A percentile compares a stretch with the other conserved stretches of the same genome.
These are phyloP conservation scores for Acanthisitta chloris DNA, from an alignment of 2,113 vertebrate genomes.

Conservation along the genomic window DNA sequence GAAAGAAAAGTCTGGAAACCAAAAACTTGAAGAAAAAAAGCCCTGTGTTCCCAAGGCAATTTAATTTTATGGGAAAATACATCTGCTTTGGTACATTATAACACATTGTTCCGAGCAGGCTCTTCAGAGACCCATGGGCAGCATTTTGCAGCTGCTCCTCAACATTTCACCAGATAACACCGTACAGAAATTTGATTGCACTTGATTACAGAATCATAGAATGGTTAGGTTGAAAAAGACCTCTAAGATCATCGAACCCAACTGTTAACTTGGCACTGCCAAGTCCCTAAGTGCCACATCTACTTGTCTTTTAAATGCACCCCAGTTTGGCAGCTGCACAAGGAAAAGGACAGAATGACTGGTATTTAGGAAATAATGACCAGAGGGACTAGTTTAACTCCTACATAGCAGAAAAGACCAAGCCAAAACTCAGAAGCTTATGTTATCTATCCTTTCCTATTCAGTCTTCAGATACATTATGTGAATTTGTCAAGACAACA, in stretches of 20 bases:
- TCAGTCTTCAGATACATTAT: neutral
- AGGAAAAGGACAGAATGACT: neutral
- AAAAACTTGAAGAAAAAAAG: neutral
- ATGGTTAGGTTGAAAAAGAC: neutral
- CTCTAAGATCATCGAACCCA: neutral
- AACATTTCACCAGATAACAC: neutral
- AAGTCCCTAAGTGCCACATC: neutral
- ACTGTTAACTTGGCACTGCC: neutral
- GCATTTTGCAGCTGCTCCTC: neutral
- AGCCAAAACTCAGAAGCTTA: neutral
- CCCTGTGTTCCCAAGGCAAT: neutral
- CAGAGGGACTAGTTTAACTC: neutral
- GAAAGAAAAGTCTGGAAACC: neutral
- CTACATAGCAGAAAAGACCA: neutral
- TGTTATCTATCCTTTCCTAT: neutral
- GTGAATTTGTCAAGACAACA: neutral
- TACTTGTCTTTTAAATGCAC: neutral
- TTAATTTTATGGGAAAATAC: neutral
- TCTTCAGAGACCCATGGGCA: neutral
- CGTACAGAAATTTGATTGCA: neutral
- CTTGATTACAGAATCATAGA: neutral
- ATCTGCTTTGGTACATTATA: neutral
- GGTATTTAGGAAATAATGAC: neutral
- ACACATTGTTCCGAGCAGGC: neutral
- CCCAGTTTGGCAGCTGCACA: neutral